Evolutionary conservation across 2,797 vertebrate species (phyloP).

Genomic region (Oryzias sinensis): DNA sequence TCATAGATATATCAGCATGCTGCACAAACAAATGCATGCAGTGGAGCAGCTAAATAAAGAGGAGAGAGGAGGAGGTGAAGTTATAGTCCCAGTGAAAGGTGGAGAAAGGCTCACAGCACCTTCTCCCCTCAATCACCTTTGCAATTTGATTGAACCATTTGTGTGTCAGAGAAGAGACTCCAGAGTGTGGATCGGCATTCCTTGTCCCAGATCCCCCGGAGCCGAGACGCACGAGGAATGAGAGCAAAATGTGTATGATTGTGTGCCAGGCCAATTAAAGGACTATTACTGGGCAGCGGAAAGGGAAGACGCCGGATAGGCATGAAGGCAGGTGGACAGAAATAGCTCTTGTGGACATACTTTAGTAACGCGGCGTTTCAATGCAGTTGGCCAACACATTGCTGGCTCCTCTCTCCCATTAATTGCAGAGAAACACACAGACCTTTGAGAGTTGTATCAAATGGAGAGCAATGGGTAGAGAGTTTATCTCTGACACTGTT

Average conservation of each 20-base stretch:
- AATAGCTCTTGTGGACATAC: slow-evolving; percentile 72
- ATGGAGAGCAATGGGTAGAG: slow-evolving; percentile 10
- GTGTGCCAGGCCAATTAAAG: slow-evolving; percentile 70
- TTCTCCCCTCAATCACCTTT: slow-evolving; percentile 12
- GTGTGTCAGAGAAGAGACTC: slow-evolving; percentile 25
- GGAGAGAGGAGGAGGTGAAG: slow-evolving; percentile 13
- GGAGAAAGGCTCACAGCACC: slow-evolving; percentile 4
- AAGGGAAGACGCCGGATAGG: slow-evolving; percentile 41
- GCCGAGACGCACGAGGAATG: slow-evolving; percentile 27
- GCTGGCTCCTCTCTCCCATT: slow-evolving; percentile 28
- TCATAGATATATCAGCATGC: slow-evolving; percentile 56
- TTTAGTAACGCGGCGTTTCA: slow-evolving; percentile 49
- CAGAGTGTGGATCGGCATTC: slow-evolving; percentile 19
- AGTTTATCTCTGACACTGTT: slow-evolving; percentile 14
- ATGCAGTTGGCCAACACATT: slow-evolving; percentile 40
- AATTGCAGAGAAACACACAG: slow-evolving; percentile 28
- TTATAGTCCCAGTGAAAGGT: slow-evolving; percentile 9
- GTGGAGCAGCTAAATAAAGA: slow-evolving; percentile 24
- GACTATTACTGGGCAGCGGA: slow-evolving; percentile 63
- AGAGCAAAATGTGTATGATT: slow-evolving; percentile 56
- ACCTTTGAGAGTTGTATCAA: slow-evolving; percentile 21
- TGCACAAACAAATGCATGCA: slow-evolving; percentile 50
- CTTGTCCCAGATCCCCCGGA: slow-evolving; percentile 30
- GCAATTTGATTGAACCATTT: slow-evolving; percentile 37
- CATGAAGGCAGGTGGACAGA: slow-evolving; percentile 55